Evolutionary conservation across 1,140 invertebrate species (phyloP), one percentile per base, ranked within the genome.

Genomic region (Sipha flava): DNA sequence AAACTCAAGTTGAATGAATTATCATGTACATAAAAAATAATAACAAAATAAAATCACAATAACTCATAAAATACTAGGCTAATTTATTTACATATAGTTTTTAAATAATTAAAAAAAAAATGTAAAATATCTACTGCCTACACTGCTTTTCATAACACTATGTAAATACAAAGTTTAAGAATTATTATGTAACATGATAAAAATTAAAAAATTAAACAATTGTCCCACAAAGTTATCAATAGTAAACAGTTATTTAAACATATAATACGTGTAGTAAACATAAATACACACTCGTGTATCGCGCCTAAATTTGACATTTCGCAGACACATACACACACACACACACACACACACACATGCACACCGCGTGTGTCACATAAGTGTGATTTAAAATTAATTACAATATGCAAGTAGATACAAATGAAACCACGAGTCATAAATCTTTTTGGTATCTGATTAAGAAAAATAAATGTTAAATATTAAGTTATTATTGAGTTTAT

Each of bases 1-100:
- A n/a, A 23, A n/a, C 66, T 70, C 40, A 43, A 43, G 66, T 70
- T 70, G 66, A 70, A 70, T 70, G 66, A 47, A 70, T 70, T 70
- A 68, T 23, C 34, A 18, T 18, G 66, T 47, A n/a, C 29, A 29
- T 47, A 29, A 70, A 45, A 70, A 47, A 70, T n/a, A 12, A 29
- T n/a, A 66, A 70, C 31, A 70, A 29, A 47, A 47, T 29, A 70
- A 70, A 45, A 45, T 68, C 18, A 66, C 34, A 66, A 66, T 16
- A 43, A 66, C 21, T 14, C 4, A 26, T 68, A 18, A 21, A 18
- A 68, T 49, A 45, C 40, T 45, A 12, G 14, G 37, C 57, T 59
- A 14, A 59, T 31, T 59, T 5, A 31, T 59, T 59, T 40, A n/a
- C 34, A 23, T n/a, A n/a, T 66, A 66, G n/a, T 66, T 40, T 34